phyloP scores from a whole-genome alignment of 2,113 vertebrate genomes.

The Hydrolagus affinis region DNA sequence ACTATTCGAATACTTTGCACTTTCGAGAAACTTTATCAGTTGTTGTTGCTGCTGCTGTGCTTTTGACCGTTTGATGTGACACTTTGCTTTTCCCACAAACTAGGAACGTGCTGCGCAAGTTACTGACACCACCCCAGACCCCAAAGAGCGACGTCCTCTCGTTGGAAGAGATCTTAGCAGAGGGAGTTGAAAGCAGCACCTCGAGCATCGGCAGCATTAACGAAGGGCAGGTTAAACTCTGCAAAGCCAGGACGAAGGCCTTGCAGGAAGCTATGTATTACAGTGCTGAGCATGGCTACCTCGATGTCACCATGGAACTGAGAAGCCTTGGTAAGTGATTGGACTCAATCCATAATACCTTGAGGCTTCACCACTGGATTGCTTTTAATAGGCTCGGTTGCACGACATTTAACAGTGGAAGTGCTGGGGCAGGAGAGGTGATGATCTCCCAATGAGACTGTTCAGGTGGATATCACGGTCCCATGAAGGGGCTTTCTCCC shows the following conservation, averaged over 20 bases:
- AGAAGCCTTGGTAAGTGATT: constrained; percentile 66
- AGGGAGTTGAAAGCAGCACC: constrained; percentile 76
- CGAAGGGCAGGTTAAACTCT: constrained; percentile 64
- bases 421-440: too few relatives aligned
- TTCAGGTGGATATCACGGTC: too few relatives aligned
- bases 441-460: too few relatives aligned
- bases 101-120: constrained; percentile 90
- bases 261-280: constrained; percentile 95
- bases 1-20: too few relatives aligned
- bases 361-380: too few relatives aligned
- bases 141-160: constrained; percentile 85
- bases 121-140: constrained; percentile 86
- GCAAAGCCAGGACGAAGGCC: constrained; percentile 80
- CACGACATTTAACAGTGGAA: too few relatives aligned
- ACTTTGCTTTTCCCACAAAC: constrained; percentile 32
- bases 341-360: neutral
- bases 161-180: constrained; percentile 89
- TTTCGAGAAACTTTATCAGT: too few relatives aligned
- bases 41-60: neutral
- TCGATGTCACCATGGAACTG: constrained; percentile 97
- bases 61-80: fast-evolving
- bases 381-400: too few relatives aligned
- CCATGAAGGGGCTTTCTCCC: too few relatives aligned
- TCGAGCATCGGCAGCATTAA: constrained; percentile 56
- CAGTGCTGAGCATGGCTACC: constrained; percentile 87